Base-by-base conservation (phyloP, 2,888 invertebrate genomes). In the Catocala nupta region DNA sequence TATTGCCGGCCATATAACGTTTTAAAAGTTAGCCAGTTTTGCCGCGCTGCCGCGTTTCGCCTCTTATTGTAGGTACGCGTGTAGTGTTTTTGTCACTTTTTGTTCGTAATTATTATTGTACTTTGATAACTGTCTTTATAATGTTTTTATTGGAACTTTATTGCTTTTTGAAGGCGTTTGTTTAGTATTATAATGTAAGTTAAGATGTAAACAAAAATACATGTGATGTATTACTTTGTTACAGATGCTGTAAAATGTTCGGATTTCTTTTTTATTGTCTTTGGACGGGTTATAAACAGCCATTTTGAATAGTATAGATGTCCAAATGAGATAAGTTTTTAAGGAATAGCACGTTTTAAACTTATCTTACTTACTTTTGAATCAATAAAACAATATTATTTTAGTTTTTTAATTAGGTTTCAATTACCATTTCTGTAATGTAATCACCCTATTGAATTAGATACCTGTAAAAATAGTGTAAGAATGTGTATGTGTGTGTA, bases 1-100 rank as follows among this genome's bases (percentile, higher is more conserved):
- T 94, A 94, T 94, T 89, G 87, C 92, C 86, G 89, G 78, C 90
- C 92, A 90, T 94, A 94, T 94, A 94, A 92, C 93, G 94, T 92
- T 94, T 94, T 93, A 92, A 93, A 94, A 94, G 91, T 93, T 94
- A 85, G 89, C 83, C 91, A 84, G 85, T 92, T 91, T 88, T 82
- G 85, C 86, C 91, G 80, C 89, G 88, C 85, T 86, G 81, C 81
- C 83, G 85, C 78, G 80, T 84, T 85, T 81, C 67, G 73, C 59
- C 73, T 81, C 78, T 85, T 82, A 73, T 78, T 80, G 79, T 81
- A 71, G 55, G 63, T 66, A 65, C 73, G 69, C 78, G 76, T 77
- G 78, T 82, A 81, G 84, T 82, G 82, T 81, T 83, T 81, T 81
- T 83, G 80, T 83, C 81, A 82, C 85, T 85, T 87, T 88, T 83